phyloP scores from a whole-genome alignment of 2,113 vertebrate genomes.

The Tiliqua scincoides region DNA sequence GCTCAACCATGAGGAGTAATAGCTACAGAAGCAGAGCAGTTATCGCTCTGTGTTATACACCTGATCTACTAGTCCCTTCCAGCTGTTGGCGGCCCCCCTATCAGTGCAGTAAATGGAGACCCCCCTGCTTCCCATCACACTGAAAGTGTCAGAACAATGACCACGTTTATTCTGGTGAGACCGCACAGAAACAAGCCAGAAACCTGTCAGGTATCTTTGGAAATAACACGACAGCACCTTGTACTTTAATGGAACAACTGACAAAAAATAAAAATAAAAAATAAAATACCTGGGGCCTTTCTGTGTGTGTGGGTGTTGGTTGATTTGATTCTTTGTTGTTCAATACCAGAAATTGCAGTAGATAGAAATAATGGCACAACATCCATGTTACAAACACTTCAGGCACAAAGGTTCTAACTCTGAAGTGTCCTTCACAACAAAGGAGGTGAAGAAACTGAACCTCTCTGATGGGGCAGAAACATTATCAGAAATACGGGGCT shows the following conservation, averaged over 20 bases:
- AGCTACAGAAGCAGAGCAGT: not conserved
- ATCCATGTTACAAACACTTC: not conserved
- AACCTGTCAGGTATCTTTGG: not conserved
- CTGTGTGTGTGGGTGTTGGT: not conserved
- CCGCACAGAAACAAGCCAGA: not conserved
- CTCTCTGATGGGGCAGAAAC: not conserved
- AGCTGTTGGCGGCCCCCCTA: not conserved
- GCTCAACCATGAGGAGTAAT: not conserved
- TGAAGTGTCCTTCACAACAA: not conserved
- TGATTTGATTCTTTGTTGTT: not conserved
- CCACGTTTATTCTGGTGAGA: not conserved
- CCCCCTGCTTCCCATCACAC: not conserved
- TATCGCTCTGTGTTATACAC: not conserved
- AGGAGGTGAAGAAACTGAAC: not conserved
- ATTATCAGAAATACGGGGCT: not conserved
- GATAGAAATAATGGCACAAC: not conserved
- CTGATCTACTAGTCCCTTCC: conserved; percentile 7
- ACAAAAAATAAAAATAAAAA: not conserved
- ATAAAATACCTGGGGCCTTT: not conserved
- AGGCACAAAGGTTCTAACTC: not conserved
- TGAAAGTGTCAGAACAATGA: not conserved
- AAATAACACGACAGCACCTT: not conserved
- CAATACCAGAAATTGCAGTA: not conserved
- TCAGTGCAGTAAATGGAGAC: not conserved
- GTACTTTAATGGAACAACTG: not conserved